Evolutionary conservation across 92 coral and sea anemone species (phyloP).

Genomic region (Bergia puertoricense): DNA sequence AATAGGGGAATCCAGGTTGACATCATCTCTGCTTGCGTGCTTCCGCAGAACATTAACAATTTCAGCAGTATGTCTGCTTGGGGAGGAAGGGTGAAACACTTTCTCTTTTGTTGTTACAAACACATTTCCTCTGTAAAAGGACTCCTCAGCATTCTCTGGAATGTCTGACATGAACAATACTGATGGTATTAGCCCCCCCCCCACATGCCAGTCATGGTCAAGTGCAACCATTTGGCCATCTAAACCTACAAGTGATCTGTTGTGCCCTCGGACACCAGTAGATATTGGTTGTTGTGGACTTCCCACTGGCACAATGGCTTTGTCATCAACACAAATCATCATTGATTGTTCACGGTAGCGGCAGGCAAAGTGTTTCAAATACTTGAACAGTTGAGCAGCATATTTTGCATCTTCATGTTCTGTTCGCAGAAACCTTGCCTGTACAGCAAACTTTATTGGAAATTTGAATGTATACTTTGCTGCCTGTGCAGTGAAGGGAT

Average conservation of each 20-base stretch:
- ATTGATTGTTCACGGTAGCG: background rate
- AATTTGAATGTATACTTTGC: background rate
- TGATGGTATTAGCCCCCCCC: slow-evolving; percentile 8
- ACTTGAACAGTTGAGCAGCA: no score
- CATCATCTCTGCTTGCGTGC: slow-evolving; percentile 10
- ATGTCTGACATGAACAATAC: slow-evolving; percentile 1
- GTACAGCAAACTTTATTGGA: no score
- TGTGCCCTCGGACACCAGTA: slow-evolving; percentile 46
- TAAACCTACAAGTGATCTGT: background rate
- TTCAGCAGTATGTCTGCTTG: slow-evolving; percentile 6
- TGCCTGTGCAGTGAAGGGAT: background rate
- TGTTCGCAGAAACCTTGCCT: no score
- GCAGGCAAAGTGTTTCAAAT: no score
- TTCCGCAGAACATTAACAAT: slow-evolving; percentile 20
- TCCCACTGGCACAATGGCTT: background rate
- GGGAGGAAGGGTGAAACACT: background rate
- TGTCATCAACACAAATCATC: slow-evolving; percentile 7
- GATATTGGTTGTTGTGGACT: slow-evolving; percentile 24
- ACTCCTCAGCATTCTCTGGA: slow-evolving; percentile 11
- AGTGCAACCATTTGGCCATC: slow-evolving; percentile 9
- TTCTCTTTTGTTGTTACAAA: slow-evolving; percentile 20
- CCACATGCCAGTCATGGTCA: slow-evolving; percentile 31
- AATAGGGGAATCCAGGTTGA: slow-evolving; percentile 8
- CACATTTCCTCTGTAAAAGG: slow-evolving; percentile 17
- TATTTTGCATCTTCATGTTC: no score